These are phyloP conservation scores for Uromys caudimaculatus DNA, from an alignment of 2,797 vertebrate species.

Conservation along the genomic window DNA sequence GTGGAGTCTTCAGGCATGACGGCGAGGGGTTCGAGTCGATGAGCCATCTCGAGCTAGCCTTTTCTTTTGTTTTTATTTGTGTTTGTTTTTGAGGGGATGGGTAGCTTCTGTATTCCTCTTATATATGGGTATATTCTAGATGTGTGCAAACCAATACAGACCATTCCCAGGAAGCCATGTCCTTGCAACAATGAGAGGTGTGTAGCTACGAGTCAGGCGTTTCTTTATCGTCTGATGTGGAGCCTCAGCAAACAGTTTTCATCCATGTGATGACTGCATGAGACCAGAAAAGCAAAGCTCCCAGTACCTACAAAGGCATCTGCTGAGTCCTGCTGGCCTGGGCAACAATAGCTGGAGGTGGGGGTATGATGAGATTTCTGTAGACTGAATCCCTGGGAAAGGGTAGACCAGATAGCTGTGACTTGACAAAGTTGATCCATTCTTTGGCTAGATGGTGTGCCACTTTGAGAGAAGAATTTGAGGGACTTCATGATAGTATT, in stretches of 20 bases:
- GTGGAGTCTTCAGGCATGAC: neutral
- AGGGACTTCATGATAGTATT: neutral
- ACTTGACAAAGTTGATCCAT: neutral
- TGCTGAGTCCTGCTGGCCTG: slow-evolving; percentile 84
- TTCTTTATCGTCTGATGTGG: slow-evolving; percentile 82
- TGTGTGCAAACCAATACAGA: neutral
- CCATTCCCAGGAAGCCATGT: slow-evolving; percentile 29
- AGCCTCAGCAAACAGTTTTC: slow-evolving; percentile 84
- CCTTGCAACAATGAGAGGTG: slow-evolving; percentile 22
- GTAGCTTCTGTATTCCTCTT: neutral
- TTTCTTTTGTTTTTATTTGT: neutral
- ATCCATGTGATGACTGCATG: slow-evolving; percentile 79
- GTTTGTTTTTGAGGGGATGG: neutral
- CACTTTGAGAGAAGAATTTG: neutral
- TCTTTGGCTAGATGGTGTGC: slow-evolving; percentile 19
- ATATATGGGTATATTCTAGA: neutral
- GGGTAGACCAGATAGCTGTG: slow-evolving; percentile 43
- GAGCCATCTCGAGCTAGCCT: neutral
- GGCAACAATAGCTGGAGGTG: slow-evolving; percentile 71
- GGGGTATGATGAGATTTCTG: slow-evolving; percentile 64
- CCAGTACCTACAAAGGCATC: slow-evolving; percentile 83
- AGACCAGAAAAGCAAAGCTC: slow-evolving; percentile 82
- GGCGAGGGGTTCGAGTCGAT: neutral
- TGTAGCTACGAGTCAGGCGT: slow-evolving; percentile 81
- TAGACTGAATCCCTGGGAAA: slow-evolving; percentile 66